A percentile compares a stretch with the other conserved stretches of the same genome.
phyloP scores from a whole-genome alignment of 2,113 vertebrate genomes.

The Passerina amoena region DNA sequence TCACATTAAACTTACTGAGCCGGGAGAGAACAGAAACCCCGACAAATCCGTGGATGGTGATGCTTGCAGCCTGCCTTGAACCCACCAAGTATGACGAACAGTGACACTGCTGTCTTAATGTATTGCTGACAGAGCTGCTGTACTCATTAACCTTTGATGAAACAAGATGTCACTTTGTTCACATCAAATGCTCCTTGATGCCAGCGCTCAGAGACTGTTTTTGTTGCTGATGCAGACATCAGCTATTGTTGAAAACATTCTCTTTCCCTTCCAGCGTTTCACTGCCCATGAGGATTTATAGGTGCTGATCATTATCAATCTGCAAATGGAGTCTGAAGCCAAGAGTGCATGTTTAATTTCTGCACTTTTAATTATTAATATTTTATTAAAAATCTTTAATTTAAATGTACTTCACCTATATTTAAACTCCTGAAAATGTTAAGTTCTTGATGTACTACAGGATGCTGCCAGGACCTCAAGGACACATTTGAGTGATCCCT shows the following conservation, averaged over 20 bases:
- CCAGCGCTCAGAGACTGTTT: constrained; percentile 42
- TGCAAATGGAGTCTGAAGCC: not conserved
- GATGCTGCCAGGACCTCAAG: not conserved
- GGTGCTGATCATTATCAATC: not conserved
- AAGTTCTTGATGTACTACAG: not conserved
- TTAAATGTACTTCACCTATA: not conserved
- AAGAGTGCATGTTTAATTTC: not conserved
- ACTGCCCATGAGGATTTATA: not conserved
- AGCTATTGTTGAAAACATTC: constrained; percentile 46
- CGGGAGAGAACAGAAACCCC: not conserved
- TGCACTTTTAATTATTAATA: not conserved
- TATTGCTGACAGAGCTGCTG: constrained; percentile 59
- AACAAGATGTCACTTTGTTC: constrained; percentile 66
- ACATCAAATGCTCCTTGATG: constrained; percentile 61
- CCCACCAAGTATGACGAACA: not conserved
- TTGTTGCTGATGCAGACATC: constrained; percentile 44
- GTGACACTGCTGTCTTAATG: constrained; percentile 55
- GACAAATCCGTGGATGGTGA: rapidly evolving
- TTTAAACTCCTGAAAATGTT: not conserved
- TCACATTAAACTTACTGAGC: constrained; percentile 7
- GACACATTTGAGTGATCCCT: not conserved
- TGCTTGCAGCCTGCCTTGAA: constrained; percentile 15
- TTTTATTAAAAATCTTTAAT: not conserved
- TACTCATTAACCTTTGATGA: constrained; percentile 65
- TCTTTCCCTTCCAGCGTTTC: not conserved